phyloP scores from a whole-genome alignment of 2,113 vertebrate species.

The Cyrtonyx montezumae region DNA sequence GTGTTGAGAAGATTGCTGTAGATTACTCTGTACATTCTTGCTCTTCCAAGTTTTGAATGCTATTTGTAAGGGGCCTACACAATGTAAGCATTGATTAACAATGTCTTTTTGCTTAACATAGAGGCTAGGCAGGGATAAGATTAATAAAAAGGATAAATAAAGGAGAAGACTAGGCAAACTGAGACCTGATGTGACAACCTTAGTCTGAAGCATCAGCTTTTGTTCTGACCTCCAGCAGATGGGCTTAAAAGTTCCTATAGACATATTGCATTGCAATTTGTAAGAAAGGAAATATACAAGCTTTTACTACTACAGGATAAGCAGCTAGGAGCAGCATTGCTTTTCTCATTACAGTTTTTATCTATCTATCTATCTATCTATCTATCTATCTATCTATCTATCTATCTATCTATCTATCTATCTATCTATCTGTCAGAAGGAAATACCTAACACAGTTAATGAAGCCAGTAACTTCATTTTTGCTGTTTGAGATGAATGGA shows the following conservation, averaged over 20 bases:
- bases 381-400: not conserved
- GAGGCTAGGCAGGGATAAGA: constrained; percentile 64
- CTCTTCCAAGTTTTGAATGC: constrained; percentile 63
- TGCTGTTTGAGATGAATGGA: not conserved
- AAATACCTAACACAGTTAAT: not conserved
- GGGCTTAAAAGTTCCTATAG: not conserved
- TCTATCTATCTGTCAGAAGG: not conserved
- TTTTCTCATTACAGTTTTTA: not conserved
- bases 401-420: not conserved
- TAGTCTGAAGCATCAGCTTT: constrained; percentile 44
- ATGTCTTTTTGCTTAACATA: constrained; percentile 74
- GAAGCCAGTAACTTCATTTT: not conserved
- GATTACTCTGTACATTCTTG: constrained; percentile 61
- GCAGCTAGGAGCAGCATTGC: not conserved
- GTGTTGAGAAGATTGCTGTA: constrained; percentile 67
- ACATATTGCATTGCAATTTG: not conserved
- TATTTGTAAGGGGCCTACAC: constrained; percentile 66
- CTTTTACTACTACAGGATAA: not conserved
- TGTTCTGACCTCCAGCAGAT: not conserved
- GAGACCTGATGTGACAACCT: constrained; percentile 48
- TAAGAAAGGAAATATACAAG: not conserved
- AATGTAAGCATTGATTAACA: constrained; percentile 72
- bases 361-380: not conserved
- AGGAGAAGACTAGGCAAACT: constrained; percentile 7
- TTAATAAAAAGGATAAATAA: constrained; percentile 51